A percentile compares a stretch with the other conserved stretches of the same genome.
Conservation (phyloP, 1,140 invertebrate genomes). For the Pseudomyrmex pallidus region DNA sequence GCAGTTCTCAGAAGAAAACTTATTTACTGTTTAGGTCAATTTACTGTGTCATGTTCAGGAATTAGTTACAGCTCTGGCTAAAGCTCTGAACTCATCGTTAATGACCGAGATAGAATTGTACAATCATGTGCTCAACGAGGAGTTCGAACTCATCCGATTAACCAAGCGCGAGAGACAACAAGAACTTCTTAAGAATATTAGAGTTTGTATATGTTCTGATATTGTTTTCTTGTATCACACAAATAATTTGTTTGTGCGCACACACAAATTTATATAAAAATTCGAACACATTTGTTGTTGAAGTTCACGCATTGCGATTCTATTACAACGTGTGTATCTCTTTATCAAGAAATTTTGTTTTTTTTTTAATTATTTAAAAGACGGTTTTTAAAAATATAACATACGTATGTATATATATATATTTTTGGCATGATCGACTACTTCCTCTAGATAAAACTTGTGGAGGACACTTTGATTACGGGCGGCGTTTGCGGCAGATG, state of each 20-base stretch:
- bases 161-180: constrained; percentile 88
- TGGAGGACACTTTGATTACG: background rate
- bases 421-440: background rate
- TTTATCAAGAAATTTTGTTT: background rate
- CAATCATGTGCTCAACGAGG: constrained; percentile 91
- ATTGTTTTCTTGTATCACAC: too few species aligned
- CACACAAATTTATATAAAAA: too few species aligned
- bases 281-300: too few species aligned
- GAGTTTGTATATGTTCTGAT: constrained; percentile 81
- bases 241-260: too few species aligned
- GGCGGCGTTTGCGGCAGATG: constrained; percentile 87
- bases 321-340: background rate
- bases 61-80: constrained; percentile 87
- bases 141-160: constrained; percentile 91
- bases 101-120: constrained; percentile 89
- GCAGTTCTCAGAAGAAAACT: constrained; percentile 11
- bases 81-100: constrained; percentile 88
- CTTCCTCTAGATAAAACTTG: constrained; percentile 43
- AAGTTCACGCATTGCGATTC: too few species aligned
- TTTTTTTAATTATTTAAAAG: background rate
- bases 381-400: background rate
- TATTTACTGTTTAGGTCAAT: constrained; percentile 82
- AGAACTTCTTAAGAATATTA: constrained; percentile 87
- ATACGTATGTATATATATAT: background rate
- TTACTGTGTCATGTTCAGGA: constrained; percentile 88